phyloP scores from a whole-genome alignment of 2,797 vertebrate species.

The Novumbra hubbsi region DNA sequence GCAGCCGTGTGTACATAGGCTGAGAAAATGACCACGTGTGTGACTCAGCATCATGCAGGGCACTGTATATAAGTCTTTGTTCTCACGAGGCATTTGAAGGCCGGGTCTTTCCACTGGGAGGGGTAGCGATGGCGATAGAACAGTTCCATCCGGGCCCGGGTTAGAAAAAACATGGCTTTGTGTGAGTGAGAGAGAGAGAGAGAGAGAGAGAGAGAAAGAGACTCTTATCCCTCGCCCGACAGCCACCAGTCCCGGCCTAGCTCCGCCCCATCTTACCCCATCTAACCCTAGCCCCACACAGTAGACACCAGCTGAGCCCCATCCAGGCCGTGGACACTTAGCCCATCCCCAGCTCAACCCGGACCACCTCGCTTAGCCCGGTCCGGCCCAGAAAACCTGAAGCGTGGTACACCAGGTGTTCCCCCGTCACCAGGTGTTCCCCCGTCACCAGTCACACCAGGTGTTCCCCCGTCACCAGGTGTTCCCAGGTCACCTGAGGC shows the following conservation, averaged over 20 bases:
- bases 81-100: constrained; percentile 61
- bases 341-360: too few relatives aligned
- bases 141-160: constrained; percentile 65
- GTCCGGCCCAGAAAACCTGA: background rate
- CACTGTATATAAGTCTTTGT: constrained; percentile 72
- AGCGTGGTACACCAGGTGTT: constrained; percentile 54
- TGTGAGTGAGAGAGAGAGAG: constrained; percentile 68
- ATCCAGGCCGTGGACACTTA: too few relatives aligned
- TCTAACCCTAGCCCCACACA: too few relatives aligned
- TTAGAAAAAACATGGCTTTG: constrained; percentile 79
- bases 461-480: too few relatives aligned
- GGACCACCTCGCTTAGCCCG: too few relatives aligned
- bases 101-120: constrained; percentile 48
- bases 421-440: constrained; percentile 30
- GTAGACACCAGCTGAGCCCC: too few relatives aligned
- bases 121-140: constrained; percentile 72
- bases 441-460: too few relatives aligned
- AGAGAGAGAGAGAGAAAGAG: constrained; percentile 66
- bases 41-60: background rate
- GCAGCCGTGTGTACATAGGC: constrained; percentile 4
- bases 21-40: constrained; percentile 19
- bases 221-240: constrained; percentile 42
- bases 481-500: too few relatives aligned
- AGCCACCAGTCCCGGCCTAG: constrained; percentile 28
- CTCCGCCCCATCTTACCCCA: constrained; percentile 20